phyloP scores from a whole-genome alignment of 1,140 invertebrate species.

The Hormaphis cornu region DNA sequence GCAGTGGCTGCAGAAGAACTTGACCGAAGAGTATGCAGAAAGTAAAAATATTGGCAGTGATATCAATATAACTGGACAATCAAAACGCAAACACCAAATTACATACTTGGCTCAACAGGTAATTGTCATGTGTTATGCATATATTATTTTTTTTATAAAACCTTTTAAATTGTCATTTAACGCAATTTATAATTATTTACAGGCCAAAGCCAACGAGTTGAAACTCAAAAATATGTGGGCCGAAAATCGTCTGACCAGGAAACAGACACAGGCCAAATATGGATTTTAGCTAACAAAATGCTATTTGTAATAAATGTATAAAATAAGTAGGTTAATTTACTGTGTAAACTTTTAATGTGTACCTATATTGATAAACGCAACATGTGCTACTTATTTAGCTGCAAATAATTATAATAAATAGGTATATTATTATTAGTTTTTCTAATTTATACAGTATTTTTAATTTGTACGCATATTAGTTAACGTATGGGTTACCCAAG shows the following conservation, averaged over 20 bases:
- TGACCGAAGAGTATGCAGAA: conserved; percentile 62
- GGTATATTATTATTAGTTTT: no score
- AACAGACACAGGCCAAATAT: conserved; percentile 81
- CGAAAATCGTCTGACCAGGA: conserved; percentile 67
- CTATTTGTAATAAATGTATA: neutral
- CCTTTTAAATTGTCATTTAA: neutral
- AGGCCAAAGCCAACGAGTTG: conserved; percentile 85
- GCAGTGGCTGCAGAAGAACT: conserved; percentile 69
- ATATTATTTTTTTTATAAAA: neutral
- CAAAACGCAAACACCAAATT: conserved; percentile 85
- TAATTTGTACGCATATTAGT: no score
- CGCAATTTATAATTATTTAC: conserved; percentile 40
- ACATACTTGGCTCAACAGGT: conserved; percentile 75
- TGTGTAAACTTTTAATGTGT: neutral
- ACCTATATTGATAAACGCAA: no score
- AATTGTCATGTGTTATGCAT: neutral
- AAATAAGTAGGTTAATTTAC: neutral
- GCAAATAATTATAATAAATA: no score
- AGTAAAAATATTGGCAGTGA: conserved; percentile 47
- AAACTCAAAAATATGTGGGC: conserved; percentile 92
- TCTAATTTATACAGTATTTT: no score
- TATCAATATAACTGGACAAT: conserved; percentile 57
- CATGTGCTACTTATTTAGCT: no score
- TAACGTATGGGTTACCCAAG: no score
- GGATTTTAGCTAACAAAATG: conserved; percentile 55